These are phyloP conservation scores for Glossosoma conforme DNA, from an alignment of 1,140 invertebrate species.

Conservation along the genomic window DNA sequence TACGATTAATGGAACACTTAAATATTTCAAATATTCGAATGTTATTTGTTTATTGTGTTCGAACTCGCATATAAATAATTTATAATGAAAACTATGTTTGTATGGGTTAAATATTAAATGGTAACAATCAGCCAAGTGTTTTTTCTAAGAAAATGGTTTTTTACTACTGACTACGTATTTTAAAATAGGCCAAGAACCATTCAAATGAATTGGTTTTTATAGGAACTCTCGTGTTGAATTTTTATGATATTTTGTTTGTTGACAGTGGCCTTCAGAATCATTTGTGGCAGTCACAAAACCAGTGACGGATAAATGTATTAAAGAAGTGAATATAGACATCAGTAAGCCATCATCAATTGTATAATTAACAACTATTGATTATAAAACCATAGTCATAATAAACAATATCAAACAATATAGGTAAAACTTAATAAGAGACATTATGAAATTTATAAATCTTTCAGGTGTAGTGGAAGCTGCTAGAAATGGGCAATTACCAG, in stretches of 20 bases:
- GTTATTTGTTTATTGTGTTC: too few species aligned
- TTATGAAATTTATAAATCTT: not conserved
- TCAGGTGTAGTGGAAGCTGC: slow-evolving; percentile 21
- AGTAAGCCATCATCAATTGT: slow-evolving; percentile 9
- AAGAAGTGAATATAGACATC: slow-evolving; percentile 10
- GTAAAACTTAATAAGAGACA: not conserved
- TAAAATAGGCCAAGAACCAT: too few species aligned
- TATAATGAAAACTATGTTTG: too few species aligned
- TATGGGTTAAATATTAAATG: too few species aligned
- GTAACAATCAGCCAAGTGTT: too few species aligned
- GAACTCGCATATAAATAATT: too few species aligned
- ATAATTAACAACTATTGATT: not conserved
- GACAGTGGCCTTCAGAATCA: slow-evolving; percentile 21
- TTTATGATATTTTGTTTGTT: slow-evolving; percentile 6
- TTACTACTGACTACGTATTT: too few species aligned
- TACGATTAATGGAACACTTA: too few species aligned
- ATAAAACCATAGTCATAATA: slow-evolving; percentile 1
- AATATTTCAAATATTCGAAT: too few species aligned
- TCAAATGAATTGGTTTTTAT: too few species aligned
- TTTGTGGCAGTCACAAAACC: slow-evolving; percentile 22
- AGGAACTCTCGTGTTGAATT: too few species aligned
- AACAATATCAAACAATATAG: not conserved
- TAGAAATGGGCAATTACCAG: slow-evolving; percentile 23
- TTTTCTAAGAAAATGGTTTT: too few species aligned
- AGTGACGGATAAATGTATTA: slow-evolving; percentile 22